Evolutionary conservation across 1,140 invertebrate genomes (phyloP).

Genomic region (Neelides sp.): DNA sequence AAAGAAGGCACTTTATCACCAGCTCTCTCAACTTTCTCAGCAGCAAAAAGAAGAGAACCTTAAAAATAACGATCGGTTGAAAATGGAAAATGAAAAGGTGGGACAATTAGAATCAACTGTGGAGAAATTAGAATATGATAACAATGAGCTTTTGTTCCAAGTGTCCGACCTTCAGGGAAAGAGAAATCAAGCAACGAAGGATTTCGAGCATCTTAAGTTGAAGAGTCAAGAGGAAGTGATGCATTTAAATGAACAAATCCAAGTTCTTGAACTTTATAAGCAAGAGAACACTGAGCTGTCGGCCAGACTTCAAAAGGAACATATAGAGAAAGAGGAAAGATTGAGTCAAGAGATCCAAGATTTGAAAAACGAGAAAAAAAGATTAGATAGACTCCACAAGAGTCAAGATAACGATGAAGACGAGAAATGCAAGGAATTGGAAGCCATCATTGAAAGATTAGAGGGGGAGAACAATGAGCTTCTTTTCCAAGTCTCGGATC

Average conservation of each 20-base stretch:
- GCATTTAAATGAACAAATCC: neutral
- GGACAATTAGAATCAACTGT: neutral
- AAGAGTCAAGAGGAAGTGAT: neutral
- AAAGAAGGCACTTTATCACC: neutral
- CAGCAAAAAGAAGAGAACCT: neutral
- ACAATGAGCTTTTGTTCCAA: too few species aligned
- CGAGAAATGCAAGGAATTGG: neutral
- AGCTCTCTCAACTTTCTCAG: neutral
- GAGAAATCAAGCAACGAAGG: too few species aligned
- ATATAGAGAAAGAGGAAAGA: neutral
- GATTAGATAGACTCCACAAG: neutral
- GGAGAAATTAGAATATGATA: neutral
- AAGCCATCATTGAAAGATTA: neutral
- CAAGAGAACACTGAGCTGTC: neutral
- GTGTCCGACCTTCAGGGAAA: too few species aligned
- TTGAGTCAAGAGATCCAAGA: slow-evolving; percentile 1
- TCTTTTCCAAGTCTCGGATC: neutral
- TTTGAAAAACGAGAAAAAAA: neutral
- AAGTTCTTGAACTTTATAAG: neutral
- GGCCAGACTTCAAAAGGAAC: neutral
- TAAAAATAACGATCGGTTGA: neutral
- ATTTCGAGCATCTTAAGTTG: neutral
- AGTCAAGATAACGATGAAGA: neutral
- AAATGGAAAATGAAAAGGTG: neutral
- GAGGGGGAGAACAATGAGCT: neutral